Percentiles rank a stretch among this genome's conserved stretches.
These are phyloP conservation scores for Hartigia nigra DNA, from an alignment of 2,888 invertebrate species.

Conservation along the genomic window DNA sequence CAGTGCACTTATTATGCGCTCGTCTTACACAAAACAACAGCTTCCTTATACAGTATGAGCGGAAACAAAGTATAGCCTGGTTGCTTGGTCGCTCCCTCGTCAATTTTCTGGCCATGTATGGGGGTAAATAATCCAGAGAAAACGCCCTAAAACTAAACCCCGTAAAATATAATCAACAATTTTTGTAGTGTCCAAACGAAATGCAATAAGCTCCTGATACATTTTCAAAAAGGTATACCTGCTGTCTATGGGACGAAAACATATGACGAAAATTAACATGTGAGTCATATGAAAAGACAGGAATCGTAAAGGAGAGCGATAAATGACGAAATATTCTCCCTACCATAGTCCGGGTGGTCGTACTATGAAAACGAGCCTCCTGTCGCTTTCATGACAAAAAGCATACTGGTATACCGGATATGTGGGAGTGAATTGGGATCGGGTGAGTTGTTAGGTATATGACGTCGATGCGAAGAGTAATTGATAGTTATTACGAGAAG, in stretches of 20 bases:
- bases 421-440: background rate
- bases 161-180: background rate
- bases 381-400: background rate
- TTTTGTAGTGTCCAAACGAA: background rate
- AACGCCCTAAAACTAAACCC: background rate
- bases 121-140: background rate
- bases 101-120: background rate
- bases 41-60: background rate
- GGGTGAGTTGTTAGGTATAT: background rate
- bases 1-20: background rate
- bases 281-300: conserved; percentile 18
- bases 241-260: background rate
- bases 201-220: background rate
- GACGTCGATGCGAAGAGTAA: conserved; percentile 21
- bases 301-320: conserved; percentile 31
- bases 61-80: background rate
- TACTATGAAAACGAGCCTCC: background rate
- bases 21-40: background rate
- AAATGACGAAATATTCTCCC: background rate
- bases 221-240: background rate
- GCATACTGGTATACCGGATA: background rate
- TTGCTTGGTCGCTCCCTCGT: background rate
- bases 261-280: background rate
- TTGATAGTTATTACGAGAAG: conserved; percentile 49
- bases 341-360: background rate